phyloP scores from a whole-genome alignment of 2,113 vertebrate species.

The Nestor notabilis region DNA sequence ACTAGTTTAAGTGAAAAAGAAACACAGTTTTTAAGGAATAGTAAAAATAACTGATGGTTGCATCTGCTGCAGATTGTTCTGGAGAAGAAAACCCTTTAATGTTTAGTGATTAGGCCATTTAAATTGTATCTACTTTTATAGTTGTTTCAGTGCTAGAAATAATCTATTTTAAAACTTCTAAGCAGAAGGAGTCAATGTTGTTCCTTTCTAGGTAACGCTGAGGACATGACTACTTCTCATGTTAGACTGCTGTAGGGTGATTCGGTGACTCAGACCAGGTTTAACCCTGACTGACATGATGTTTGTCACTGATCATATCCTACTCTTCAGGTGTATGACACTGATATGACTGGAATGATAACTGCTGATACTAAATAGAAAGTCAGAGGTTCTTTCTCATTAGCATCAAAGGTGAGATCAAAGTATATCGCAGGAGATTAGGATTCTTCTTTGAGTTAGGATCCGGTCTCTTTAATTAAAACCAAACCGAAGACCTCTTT shows the following conservation, averaged over 20 bases:
- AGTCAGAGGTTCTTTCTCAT: not conserved
- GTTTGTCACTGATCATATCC: not conserved
- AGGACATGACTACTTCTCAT: not conserved
- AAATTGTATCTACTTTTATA: not conserved
- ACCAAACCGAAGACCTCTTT: constrained; percentile 5
- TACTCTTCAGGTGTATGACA: not conserved
- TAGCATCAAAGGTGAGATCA: constrained; percentile 15
- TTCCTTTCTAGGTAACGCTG: not conserved
- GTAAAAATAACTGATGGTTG: not conserved
- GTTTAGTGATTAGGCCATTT: not conserved
- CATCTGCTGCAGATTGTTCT: not conserved
- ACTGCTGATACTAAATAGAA: not conserved
- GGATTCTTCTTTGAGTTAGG: not conserved
- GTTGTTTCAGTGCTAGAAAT: not conserved
- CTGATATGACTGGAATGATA: not conserved
- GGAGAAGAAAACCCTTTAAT: not conserved
- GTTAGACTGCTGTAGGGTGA: not conserved
- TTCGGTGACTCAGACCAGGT: not conserved
- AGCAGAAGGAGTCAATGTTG: not conserved
- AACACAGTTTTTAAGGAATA: not conserved
- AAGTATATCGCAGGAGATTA: not conserved
- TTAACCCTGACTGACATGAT: not conserved
- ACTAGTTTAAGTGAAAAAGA: not conserved
- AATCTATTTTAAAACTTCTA: not conserved
- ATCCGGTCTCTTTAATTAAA: constrained; percentile 9